Base-by-base conservation (phyloP, 2,888 invertebrate genomes). In the Podabrus alpinus region DNA sequence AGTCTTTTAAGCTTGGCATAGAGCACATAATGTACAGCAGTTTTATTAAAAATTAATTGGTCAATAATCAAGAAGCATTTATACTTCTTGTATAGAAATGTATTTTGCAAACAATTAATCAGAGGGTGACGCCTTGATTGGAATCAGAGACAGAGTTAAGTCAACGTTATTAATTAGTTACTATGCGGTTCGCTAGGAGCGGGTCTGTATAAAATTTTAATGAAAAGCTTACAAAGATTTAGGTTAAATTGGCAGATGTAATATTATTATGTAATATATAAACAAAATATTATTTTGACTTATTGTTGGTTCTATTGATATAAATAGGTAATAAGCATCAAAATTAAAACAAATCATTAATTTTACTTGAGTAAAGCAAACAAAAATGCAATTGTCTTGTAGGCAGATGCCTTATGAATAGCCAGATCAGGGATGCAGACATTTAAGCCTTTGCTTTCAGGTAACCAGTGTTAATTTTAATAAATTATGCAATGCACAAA, bases 101-200 rank as follows among this genome's bases (percentile, higher is more conserved):
- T 64, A 64, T 64, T 64, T 64, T 64, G 21, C 62, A 19, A 64
- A 64, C 62, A 64, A 64, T 64, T 64, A 64, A 64, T 64, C 62
- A 64, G n/a, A 19, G 21, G 21, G 62, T 64, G 62, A 64, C 62
- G 62, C 62, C 62, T 64, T 21, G 62, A 64, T 64, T 64, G 62
- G 62, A 64, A 64, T 64, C 62, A 64, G 62, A 64, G 62, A 64
- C 62, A 64, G 62, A 64, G 62, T 64, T 45, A 64, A 64, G 62
- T 64, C 62, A 19, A 64, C 62, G 62, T 64, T 64, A 64, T 64
- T 64, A 64, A 64, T 64, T 64, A 64, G 62, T 64, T 64, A 64
- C 62, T 64, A 64, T 64, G 21, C 17, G 62, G 62, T 64, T 21
- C 62, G 62, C 62, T 64, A 17, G 62, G 17, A 64, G 21, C n/a